A percentile compares a stretch with the other conserved stretches of the same genome.
Conservation (phyloP, 1,140 invertebrate species). For the Neodiprion lecontei region DNA sequence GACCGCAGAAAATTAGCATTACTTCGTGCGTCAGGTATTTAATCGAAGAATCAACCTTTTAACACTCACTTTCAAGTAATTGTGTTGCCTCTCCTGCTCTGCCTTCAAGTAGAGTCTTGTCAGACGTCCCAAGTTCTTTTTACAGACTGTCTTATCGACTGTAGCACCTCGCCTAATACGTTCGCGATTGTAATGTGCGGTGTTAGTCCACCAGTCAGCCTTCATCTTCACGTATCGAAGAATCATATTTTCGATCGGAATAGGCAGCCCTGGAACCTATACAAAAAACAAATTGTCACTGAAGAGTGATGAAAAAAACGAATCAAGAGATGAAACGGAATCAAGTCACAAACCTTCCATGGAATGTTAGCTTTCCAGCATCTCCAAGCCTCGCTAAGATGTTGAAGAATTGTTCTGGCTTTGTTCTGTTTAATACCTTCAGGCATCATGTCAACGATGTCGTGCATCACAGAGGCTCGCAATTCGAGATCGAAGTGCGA, state of each 20-base stretch:
- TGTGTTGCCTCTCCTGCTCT: conserved; percentile 99
- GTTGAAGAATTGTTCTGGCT: conserved; percentile 97
- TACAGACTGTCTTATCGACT: conserved; percentile 99
- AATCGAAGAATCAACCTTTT: neutral
- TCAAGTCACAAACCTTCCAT: conserved; percentile 81
- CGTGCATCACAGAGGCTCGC: conserved; percentile 98
- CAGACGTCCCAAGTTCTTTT: conserved; percentile 97
- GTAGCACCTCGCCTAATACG: conserved; percentile 91
- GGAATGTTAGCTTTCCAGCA: conserved; percentile 99
- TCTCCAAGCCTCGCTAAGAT: conserved; percentile 98
- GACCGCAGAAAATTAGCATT: too few species aligned
- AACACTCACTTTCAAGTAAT: conserved; percentile 85
- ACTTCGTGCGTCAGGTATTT: too few species aligned
- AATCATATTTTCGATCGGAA: conserved; percentile 99
- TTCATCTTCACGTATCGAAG: conserved; percentile 99
- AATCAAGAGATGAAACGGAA: conserved; percentile 12
- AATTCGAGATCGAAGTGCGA: conserved; percentile 99
- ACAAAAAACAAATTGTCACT: conserved; percentile 48
- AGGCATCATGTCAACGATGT: conserved; percentile 99
- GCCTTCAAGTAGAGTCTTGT: conserved; percentile 97
- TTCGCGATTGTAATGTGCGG: conserved; percentile 99
- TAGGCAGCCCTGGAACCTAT: conserved; percentile 94
- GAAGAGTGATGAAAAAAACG: neutral
- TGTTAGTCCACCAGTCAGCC: conserved; percentile 99
- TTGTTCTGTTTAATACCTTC: conserved; percentile 99